A percentile compares a stretch with the other conserved stretches of the same genome.
These are phyloP conservation scores for Hippopotamyrus pictus DNA, from an alignment of 2,797 vertebrate species.

Conservation along the genomic window DNA sequence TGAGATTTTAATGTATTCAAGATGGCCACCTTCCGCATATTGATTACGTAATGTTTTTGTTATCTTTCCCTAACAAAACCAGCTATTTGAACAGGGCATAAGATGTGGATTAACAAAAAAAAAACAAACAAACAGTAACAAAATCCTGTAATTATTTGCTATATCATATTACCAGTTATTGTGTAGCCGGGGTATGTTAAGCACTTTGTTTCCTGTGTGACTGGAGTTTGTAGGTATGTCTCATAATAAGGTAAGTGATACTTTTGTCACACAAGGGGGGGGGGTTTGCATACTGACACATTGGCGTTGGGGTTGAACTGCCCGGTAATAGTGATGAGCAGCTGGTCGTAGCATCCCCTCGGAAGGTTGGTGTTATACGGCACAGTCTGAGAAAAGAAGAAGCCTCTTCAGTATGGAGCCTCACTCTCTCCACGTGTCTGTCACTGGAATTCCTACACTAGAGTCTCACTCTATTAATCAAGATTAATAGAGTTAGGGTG, in stretches of 20 bases:
- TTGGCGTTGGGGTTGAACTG: constrained; percentile 32
- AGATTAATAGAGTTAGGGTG: neutral
- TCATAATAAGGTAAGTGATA: neutral
- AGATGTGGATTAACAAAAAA: neutral
- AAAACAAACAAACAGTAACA: neutral
- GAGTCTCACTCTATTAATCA: too few species aligned
- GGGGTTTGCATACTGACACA: constrained; percentile 24
- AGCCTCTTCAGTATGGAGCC: neutral
- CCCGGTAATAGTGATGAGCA: constrained; percentile 44
- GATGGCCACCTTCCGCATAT: neutral
- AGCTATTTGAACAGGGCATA: neutral
- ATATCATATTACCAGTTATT: neutral
- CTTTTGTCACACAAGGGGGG: neutral
- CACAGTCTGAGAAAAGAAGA: constrained; percentile 34
- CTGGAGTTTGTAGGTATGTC: neutral
- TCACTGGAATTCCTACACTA: neutral
- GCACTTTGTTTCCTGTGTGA: neutral
- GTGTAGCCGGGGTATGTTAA: neutral
- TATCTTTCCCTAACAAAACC: neutral
- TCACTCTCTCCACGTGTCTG: neutral
- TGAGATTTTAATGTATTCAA: neutral
- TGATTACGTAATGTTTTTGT: neutral
- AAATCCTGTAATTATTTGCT: neutral
- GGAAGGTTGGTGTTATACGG: constrained; percentile 35
- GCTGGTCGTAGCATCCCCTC: constrained; percentile 35